A percentile compares a stretch with the other conserved stretches of the same genome.
phyloP scores from a whole-genome alignment of 2,113 vertebrate genomes.

The Promerops cafer region DNA sequence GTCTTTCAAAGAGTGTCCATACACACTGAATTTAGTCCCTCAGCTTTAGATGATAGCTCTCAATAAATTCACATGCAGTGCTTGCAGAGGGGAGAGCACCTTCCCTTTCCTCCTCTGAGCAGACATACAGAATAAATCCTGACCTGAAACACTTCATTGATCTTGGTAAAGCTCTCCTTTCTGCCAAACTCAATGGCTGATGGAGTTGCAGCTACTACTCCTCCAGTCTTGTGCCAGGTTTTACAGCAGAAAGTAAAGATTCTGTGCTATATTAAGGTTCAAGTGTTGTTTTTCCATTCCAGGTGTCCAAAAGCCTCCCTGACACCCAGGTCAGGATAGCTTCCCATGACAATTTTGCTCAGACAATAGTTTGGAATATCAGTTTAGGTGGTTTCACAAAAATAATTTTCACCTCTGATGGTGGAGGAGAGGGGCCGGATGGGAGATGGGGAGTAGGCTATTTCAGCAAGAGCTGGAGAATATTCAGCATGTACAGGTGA shows the following conservation, averaged over 20 bases:
- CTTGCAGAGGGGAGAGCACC: background rate
- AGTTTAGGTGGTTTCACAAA: background rate
- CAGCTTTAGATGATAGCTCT: background rate
- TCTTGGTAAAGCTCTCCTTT: background rate
- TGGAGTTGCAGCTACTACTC: background rate
- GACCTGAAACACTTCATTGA: background rate
- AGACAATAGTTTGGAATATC: background rate
- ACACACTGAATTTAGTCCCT: background rate
- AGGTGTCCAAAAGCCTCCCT: background rate
- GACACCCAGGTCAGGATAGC: background rate
- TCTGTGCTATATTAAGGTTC: background rate
- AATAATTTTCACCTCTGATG: background rate
- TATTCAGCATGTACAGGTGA: accelerated
- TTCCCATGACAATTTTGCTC: background rate
- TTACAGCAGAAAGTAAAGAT: background rate
- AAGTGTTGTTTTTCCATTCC: background rate
- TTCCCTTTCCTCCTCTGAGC: background rate
- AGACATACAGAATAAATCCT: background rate
- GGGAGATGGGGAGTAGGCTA: background rate
- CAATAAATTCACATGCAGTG: background rate
- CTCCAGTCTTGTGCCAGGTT: background rate
- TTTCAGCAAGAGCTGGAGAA: background rate
- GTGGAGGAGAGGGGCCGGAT: background rate
- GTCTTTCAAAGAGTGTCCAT: slow-evolving; percentile 26
- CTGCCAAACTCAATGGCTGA: background rate